Conservation (phyloP, 2,113 vertebrate species). For the Nerophis ophidion region DNA sequence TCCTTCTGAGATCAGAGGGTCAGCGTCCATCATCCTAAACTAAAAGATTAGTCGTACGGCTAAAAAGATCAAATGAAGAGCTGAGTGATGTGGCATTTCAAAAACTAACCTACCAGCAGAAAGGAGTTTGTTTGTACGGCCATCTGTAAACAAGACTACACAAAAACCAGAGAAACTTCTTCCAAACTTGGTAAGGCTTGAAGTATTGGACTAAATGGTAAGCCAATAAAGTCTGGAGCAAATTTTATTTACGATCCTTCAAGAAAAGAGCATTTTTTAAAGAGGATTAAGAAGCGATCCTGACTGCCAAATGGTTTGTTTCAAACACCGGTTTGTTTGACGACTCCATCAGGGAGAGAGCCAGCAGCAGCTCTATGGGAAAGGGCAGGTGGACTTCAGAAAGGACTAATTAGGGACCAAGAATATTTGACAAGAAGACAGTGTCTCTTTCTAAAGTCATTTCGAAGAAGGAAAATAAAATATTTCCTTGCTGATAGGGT, state of each 20-base stretch:
- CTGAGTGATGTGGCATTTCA: neutral
- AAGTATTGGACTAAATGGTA: neutral
- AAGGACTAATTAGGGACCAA: neutral
- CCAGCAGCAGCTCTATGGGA: neutral
- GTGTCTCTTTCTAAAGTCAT: no score
- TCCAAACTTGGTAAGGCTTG: slow-evolving; percentile 4
- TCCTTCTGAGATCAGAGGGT: slow-evolving; percentile 34
- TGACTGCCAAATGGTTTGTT: neutral
- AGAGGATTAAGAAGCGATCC: neutral
- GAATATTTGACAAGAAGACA: neutral
- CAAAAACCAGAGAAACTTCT: slow-evolving; percentile 1
- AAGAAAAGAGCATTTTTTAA: neutral
- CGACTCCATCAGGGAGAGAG: neutral
- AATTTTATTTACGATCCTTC: neutral
- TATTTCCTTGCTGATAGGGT: no score
- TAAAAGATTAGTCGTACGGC: slow-evolving; percentile 3
- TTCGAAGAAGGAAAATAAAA: no score
- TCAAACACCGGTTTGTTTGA: neutral
- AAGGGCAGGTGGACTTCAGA: slow-evolving; percentile 3
- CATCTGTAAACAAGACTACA: neutral
- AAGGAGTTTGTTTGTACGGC: neutral
- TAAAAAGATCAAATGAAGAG: neutral
- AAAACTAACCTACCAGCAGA: neutral
- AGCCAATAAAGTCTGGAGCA: neutral
- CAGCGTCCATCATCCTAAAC: slow-evolving; percentile 16